phyloP scores from a whole-genome alignment of 2,113 vertebrate genomes.

The Microcebus griseorufus region DNA sequence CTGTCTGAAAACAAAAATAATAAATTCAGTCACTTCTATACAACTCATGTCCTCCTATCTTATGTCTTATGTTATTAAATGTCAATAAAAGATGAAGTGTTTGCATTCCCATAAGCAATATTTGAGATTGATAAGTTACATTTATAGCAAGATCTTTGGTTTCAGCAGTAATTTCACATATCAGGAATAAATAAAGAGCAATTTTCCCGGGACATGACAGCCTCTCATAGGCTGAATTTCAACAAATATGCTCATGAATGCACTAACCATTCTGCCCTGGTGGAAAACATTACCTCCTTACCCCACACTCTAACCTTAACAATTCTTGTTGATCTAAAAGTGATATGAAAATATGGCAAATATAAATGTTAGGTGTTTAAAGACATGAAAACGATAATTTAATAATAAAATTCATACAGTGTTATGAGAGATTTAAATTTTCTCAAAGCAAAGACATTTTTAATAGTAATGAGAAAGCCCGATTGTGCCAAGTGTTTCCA shows the following conservation, averaged over 20 bases:
- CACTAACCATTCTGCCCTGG: not conserved
- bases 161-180: not conserved
- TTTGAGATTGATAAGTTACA: not conserved
- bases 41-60: not conserved
- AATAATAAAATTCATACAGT: not conserved
- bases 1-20: not conserved
- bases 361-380: not conserved
- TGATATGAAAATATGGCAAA: not conserved
- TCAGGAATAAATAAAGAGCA: not conserved
- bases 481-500: not conserved
- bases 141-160: not conserved
- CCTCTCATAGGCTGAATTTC: not conserved
- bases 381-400: not conserved
- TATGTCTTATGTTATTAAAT: not conserved
- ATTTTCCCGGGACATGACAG: not conserved
- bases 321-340: not conserved
- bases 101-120: not conserved
- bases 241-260: not conserved
- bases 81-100: not conserved
- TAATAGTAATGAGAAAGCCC: not conserved
- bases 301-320: not conserved
- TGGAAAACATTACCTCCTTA: not conserved
- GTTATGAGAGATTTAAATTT: not conserved
- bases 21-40: not conserved
- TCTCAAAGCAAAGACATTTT: not conserved